Evolutionary conservation across 92 coral and sea anemone species (phyloP), one percentile per base, ranked within the genome.

Genomic region (Diadumene lineata): DNA sequence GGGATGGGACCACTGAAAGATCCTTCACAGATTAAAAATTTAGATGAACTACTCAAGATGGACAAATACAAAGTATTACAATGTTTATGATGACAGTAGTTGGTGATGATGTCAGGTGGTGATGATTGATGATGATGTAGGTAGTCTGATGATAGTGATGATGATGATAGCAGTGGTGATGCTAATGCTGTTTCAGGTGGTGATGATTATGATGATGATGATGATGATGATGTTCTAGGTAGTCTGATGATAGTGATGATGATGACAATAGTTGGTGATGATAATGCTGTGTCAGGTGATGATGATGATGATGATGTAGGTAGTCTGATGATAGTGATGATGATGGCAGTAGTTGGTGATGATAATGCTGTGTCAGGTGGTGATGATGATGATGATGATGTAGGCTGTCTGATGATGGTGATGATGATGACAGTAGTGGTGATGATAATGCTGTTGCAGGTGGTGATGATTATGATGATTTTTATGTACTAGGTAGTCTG

Each of bases 1-100:
- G 97, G 97, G 11, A 88, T 91, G 17, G 97, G 97, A 1, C 89
- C 85, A 19, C 28, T 70, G 32, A 91, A 77, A 80, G 81, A 82
- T n/a, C 68, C 76, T 60, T 29, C 84, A 23, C 56, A 77, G 23
- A 76, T 91, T 56, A 84, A 70, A 69, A 34, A 63, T 16, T 56
- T 88, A 30, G 68, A 74, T 28, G 93, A 91, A 56, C 69, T 87
- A 7, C 56, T 84, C 1, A 75, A 85, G 34, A 82, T 80, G 29
- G 88, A 74, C 7, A 72, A 86, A 67, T 91, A 73, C 64, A 78
- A 91, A 90, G 97, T 91, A 73, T 34, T 4, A 60, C 21, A 44
- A 44, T 44, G 51, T 8, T 44, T 44, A 44, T 44, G 51, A 44
- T 44, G n/a, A n/a, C n/a, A n/a, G n/a, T n/a, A n/a, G n/a, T n/a